A percentile compares a stretch with the other conserved stretches of the same genome.
Evolutionary conservation across 2,888 invertebrate species (phyloP).

Genomic region (Drymonia ruficornis): DNA sequence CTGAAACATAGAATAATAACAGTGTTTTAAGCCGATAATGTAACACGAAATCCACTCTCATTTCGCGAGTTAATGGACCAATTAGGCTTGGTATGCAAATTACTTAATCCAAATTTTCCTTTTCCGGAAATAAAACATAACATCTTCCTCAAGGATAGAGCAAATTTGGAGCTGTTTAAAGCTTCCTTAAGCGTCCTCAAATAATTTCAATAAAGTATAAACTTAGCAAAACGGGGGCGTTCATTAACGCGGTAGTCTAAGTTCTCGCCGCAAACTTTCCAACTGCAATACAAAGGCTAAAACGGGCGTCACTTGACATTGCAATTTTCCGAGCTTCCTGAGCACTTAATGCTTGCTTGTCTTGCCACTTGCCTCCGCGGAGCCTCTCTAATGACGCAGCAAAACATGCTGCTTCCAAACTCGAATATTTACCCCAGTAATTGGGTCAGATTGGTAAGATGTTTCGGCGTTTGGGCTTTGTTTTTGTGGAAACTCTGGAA

Average conservation of each 20-base stretch:
- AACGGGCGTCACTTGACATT: constrained; percentile 49
- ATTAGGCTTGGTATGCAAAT: constrained; percentile 5
- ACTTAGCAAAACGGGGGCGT: constrained; percentile 39
- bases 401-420: constrained; percentile 41
- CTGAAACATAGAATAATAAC: constrained; percentile 1
- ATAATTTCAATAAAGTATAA: constrained; percentile 43
- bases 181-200: constrained; percentile 11
- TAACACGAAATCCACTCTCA: constrained; percentile 4
- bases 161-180: constrained; percentile 7
- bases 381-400: constrained; percentile 47
- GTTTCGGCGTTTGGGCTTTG: constrained; percentile 19
- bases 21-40: constrained; percentile 2
- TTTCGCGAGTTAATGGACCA: constrained; percentile 5
- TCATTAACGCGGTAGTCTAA: constrained; percentile 28
- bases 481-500: constrained; percentile 1
- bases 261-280: constrained; percentile 39
- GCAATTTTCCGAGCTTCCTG: constrained; percentile 53
- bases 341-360: constrained; percentile 44
- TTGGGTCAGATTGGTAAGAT: constrained; percentile 33
- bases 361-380: constrained; percentile 31
- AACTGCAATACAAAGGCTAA: constrained; percentile 39
- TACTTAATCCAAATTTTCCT: constrained; percentile 4
- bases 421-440: constrained; percentile 37
- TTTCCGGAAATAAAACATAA: constrained; percentile 2
- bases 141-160: background rate